Evolutionary conservation across 2,797 vertebrate species (phyloP).

Genomic region (Hippocampus kuda): DNA sequence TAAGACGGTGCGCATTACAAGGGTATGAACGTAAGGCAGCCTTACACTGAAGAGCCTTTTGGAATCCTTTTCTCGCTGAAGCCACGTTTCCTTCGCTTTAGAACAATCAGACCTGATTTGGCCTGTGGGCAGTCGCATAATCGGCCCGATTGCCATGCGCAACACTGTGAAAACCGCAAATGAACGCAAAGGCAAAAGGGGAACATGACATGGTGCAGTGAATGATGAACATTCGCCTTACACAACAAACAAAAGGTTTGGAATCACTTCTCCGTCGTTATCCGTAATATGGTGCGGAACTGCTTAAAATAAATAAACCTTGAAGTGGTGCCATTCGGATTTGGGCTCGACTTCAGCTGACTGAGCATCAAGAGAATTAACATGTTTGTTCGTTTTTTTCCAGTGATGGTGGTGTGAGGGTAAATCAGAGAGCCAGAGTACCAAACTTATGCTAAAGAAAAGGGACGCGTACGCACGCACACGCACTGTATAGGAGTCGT

Average conservation of each 20-base stretch:
- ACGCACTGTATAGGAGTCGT: too few relatives aligned
- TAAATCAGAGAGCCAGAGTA: too few relatives aligned
- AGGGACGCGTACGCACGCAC: too few relatives aligned
- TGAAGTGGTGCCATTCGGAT: background rate
- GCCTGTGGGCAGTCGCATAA: background rate
- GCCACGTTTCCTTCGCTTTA: background rate
- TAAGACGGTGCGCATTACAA: background rate
- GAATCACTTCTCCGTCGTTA: background rate
- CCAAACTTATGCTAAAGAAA: too few relatives aligned
- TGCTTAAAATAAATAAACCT: background rate
- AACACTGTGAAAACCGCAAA: background rate
- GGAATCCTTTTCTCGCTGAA: background rate
- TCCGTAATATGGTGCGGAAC: background rate
- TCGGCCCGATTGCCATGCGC: background rate
- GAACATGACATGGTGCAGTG: background rate
- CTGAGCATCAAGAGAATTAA: background rate
- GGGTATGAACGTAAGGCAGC: background rate
- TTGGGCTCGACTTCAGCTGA: background rate
- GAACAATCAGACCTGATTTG: background rate
- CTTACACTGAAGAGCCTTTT: background rate
- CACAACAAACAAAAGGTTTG: background rate
- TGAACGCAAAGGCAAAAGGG: background rate
- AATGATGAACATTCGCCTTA: background rate
- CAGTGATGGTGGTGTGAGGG: too few relatives aligned
- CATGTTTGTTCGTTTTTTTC: too few relatives aligned